Evolutionary conservation across 2,797 vertebrate species (phyloP).

Genomic region (Limnodromus scolopaceus): DNA sequence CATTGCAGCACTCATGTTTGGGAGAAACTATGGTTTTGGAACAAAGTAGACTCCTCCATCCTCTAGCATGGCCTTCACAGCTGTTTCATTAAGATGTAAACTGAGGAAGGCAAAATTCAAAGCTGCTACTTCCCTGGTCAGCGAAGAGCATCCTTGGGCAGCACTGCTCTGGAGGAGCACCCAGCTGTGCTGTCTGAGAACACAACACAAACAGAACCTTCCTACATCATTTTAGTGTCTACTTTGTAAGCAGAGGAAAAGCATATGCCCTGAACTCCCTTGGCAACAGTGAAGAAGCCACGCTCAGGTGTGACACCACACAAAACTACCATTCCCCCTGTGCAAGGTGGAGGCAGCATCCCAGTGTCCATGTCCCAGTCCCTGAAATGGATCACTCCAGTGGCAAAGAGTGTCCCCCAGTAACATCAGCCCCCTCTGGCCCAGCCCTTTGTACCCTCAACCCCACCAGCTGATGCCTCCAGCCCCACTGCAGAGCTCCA

Average conservation of each 20-base stretch:
- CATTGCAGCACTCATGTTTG: neutral
- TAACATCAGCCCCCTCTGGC: neutral
- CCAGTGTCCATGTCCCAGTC: accelerated
- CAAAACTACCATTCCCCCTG: neutral
- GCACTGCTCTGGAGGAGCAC: neutral
- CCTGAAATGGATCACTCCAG: neutral
- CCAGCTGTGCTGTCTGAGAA: neutral
- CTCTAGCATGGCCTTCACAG: neutral
- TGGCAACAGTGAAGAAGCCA: neutral
- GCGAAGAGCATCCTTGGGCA: neutral
- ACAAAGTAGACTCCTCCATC: neutral
- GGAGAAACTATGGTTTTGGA: neutral
- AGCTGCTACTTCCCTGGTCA: neutral
- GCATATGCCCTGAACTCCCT: neutral
- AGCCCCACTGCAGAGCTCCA: neutral
- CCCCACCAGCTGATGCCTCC: accelerated
- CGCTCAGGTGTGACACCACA: neutral
- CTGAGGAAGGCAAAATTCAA: neutral
- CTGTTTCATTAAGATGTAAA: neutral
- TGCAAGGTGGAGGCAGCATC: neutral
- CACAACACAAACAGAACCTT: neutral
- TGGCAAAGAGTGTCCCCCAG: neutral
- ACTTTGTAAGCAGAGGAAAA: neutral
- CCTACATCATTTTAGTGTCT: neutral
- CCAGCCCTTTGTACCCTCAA: neutral